Percentiles rank a stretch among this genome's conserved stretches.
Evolutionary conservation across 2,113 vertebrate genomes (phyloP).

Genomic region (Balaenoptera acutorostrata): DNA sequence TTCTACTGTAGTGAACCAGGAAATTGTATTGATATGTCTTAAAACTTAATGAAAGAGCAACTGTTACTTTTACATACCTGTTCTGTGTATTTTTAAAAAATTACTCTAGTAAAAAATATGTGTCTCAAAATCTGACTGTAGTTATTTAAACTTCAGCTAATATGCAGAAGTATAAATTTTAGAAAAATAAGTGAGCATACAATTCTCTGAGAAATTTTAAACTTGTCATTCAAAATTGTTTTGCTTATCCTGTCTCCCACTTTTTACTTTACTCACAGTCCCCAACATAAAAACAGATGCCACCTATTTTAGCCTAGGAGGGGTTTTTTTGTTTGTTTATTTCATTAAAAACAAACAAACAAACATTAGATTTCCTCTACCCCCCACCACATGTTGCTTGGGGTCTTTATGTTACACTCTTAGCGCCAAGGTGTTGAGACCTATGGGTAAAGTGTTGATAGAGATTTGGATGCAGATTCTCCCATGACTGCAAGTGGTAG

Average conservation of each 20-base stretch:
- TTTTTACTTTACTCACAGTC: neutral
- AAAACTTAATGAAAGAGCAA: constrained; percentile 27
- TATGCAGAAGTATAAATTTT: neutral
- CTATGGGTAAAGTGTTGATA: neutral
- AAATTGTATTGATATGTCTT: neutral
- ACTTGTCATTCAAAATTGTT: neutral
- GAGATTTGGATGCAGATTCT: neutral
- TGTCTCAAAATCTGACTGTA: neutral
- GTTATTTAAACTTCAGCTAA: constrained; percentile 34
- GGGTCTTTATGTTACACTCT: neutral
- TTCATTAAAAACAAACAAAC: neutral
- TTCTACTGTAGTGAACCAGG: neutral
- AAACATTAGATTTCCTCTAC: neutral
- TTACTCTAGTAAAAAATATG: neutral
- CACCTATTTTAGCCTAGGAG: neutral
- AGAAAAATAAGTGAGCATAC: neutral
- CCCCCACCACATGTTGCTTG: neutral
- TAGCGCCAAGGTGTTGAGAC: neutral
- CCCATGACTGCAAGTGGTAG: neutral
- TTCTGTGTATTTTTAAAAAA: neutral
- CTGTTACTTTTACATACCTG: neutral
- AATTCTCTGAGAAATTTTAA: neutral
- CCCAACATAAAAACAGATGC: neutral
- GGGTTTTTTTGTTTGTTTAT: neutral
- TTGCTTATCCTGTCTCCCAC: neutral